Conservation (phyloP, 1,140 invertebrate genomes). For the Hestina assimilis region DNA sequence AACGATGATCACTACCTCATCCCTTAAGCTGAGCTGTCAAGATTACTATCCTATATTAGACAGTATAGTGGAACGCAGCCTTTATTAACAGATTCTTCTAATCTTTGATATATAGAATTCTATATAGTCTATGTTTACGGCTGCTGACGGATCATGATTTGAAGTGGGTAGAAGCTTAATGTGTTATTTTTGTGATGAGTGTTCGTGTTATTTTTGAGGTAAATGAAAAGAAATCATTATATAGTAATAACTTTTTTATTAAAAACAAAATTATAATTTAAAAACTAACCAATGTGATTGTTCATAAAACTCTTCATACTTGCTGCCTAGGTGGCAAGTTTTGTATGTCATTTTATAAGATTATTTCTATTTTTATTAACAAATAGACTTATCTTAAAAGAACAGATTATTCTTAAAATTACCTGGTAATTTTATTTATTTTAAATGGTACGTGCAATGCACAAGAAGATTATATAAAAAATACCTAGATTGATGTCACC, state of each 20-base stretch:
- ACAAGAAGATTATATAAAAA: constrained; percentile 10
- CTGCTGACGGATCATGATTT: constrained; percentile 75
- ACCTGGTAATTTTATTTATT: background rate
- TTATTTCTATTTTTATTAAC: constrained; percentile 30
- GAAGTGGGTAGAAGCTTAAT: constrained; percentile 70
- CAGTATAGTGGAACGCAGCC: too few species aligned
- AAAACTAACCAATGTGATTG: background rate
- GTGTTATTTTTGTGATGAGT: constrained; percentile 76
- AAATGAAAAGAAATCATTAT: constrained; percentile 37
- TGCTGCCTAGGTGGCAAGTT: constrained; percentile 70
- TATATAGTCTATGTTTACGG: constrained; percentile 47
- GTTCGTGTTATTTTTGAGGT: constrained; percentile 72
- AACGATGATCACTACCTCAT: too few species aligned
- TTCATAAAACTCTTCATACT: constrained; percentile 26
- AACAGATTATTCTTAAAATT: background rate
- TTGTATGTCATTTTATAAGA: constrained; percentile 55
- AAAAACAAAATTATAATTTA: background rate
- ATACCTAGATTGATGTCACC: constrained; percentile 17
- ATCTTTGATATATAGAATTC: too few species aligned
- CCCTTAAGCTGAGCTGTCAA: too few species aligned
- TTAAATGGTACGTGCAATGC: background rate
- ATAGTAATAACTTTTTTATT: background rate
- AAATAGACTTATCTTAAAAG: background rate
- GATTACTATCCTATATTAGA: too few species aligned
- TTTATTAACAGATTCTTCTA: too few species aligned